Evolutionary conservation across 2,888 invertebrate species (phyloP).

Genomic region (Torymus aiolomorphi): DNA sequence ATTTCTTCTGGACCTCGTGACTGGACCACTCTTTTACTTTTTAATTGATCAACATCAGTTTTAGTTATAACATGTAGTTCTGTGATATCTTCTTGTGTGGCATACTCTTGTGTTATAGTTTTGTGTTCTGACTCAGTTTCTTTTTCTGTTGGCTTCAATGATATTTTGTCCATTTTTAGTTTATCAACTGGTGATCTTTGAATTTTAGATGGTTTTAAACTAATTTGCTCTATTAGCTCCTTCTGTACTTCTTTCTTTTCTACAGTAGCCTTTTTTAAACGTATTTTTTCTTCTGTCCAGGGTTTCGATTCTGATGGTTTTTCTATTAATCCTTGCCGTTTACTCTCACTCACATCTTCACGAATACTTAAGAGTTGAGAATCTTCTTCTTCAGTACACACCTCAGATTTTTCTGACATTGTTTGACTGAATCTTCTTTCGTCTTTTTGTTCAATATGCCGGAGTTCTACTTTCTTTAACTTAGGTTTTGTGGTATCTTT

Average conservation of each 20-base stretch:
- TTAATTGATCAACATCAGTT: too few relatives aligned
- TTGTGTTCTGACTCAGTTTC: conserved; percentile 35
- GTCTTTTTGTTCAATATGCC: conserved; percentile 14
- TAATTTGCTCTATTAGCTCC: conserved; percentile 76
- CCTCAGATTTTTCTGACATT: not conserved
- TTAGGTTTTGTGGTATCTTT: conserved; percentile 36
- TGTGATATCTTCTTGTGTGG: too few relatives aligned
- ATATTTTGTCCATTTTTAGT: conserved; percentile 61
- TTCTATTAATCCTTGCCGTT: conserved; percentile 77
- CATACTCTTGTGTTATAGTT: not conserved
- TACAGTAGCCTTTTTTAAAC: conserved; percentile 76
- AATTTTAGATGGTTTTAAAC: conserved; percentile 79
- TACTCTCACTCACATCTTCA: conserved; percentile 69
- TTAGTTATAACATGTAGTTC: too few relatives aligned
- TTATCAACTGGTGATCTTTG: conserved; percentile 66
- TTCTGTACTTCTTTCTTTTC: conserved; percentile 73
- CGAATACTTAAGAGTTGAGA: conserved; percentile 23
- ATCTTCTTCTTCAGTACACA: conserved; percentile 21
- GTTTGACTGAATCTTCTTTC: too few relatives aligned
- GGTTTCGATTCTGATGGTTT: conserved; percentile 75
- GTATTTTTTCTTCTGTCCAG: conserved; percentile 82
- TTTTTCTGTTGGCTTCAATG: conserved; percentile 61
- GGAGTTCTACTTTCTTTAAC: conserved; percentile 50
- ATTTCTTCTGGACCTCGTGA: too few relatives aligned
- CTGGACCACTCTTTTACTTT: too few relatives aligned